A percentile compares a stretch with the other conserved stretches of the same genome.
Evolutionary conservation across 2,113 vertebrate species (phyloP).

Genomic region (Rhabdornis inornatus): DNA sequence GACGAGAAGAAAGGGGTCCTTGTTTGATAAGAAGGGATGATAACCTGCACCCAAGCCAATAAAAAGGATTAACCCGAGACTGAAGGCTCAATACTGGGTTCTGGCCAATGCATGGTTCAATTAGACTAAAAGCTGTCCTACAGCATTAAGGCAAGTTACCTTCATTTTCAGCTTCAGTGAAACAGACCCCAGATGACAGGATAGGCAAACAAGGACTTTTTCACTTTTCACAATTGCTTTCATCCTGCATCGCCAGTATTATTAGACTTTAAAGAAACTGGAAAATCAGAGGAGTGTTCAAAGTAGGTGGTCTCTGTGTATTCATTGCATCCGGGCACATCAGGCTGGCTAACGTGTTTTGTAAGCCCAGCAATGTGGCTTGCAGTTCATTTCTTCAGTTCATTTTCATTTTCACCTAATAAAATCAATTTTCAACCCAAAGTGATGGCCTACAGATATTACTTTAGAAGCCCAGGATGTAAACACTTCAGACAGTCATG

Average conservation of each 20-base stretch:
- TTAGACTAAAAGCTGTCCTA: slow-evolving; percentile 66
- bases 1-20: slow-evolving; percentile 44
- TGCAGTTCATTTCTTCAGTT: slow-evolving; percentile 57
- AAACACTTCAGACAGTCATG: slow-evolving; percentile 35
- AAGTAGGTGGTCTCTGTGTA: slow-evolving; percentile 38
- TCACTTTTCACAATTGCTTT: slow-evolving; percentile 65
- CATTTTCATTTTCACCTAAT: slow-evolving; percentile 65
- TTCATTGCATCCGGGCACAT: slow-evolving; percentile 34
- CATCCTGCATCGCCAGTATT: slow-evolving; percentile 48
- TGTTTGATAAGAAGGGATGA: slow-evolving; percentile 64
- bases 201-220: slow-evolving; percentile 58
- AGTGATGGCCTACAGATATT: slow-evolving; percentile 58
- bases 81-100: slow-evolving; percentile 35
- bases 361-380: slow-evolving; percentile 13
- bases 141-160: slow-evolving; percentile 44
- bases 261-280: slow-evolving; percentile 50
- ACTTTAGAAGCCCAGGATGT: slow-evolving; percentile 45
- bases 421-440: slow-evolving; percentile 66
- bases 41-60: slow-evolving; percentile 43
- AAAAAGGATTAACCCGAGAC: slow-evolving; percentile 54
- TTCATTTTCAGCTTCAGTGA: slow-evolving; percentile 55
- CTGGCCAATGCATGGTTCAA: slow-evolving; percentile 16
- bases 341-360: slow-evolving; percentile 1
- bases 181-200: slow-evolving; percentile 58
- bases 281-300: slow-evolving; percentile 49